These are phyloP conservation scores for Conchocele bisecta DNA, from an alignment of 2,888 invertebrate genomes.

Conservation along the genomic window DNA sequence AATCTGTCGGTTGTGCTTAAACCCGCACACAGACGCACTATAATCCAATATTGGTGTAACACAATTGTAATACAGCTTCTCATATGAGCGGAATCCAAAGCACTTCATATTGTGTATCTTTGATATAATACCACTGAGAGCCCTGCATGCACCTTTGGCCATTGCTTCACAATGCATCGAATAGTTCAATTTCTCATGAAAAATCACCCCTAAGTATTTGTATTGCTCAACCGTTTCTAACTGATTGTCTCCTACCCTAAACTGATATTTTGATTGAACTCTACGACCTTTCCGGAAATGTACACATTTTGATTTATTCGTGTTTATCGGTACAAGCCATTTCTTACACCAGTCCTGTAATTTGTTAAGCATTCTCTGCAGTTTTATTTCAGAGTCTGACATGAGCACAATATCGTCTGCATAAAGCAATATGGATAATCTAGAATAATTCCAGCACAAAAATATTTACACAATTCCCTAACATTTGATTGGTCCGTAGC, in stretches of 20 bases:
- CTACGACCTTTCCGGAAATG: conserved; percentile 2
- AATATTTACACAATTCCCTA: too few species aligned
- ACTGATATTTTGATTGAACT: neutral
- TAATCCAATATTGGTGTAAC: conserved; percentile 10
- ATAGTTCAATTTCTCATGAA: conserved; percentile 8
- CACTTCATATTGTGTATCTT: conserved; percentile 32
- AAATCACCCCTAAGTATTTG: conserved; percentile 14
- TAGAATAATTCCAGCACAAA: too few species aligned
- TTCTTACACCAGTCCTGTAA: conserved; percentile 8
- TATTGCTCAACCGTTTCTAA: conserved; percentile 21
- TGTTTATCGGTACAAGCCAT: conserved; percentile 6
- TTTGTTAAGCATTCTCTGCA: neutral
- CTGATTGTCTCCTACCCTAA: conserved; percentile 16
- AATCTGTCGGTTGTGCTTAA: conserved; percentile 6
- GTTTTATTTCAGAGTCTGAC: neutral
- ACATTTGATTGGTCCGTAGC: too few species aligned
- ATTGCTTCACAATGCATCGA: conserved; percentile 3
- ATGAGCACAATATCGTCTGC: neutral
- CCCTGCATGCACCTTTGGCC: conserved; percentile 24
- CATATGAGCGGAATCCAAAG: conserved; percentile 19
- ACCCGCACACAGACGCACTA: conserved; percentile 29
- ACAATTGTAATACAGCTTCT: conserved; percentile 2
- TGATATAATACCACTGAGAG: conserved; percentile 16
- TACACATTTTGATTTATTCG: neutral
- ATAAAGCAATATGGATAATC: neutral